A percentile compares a stretch with the other conserved stretches of the same genome.
These are phyloP conservation scores for Lepidonotus clava DNA, from an alignment of 2,888 invertebrate genomes.

Conservation along the genomic window DNA sequence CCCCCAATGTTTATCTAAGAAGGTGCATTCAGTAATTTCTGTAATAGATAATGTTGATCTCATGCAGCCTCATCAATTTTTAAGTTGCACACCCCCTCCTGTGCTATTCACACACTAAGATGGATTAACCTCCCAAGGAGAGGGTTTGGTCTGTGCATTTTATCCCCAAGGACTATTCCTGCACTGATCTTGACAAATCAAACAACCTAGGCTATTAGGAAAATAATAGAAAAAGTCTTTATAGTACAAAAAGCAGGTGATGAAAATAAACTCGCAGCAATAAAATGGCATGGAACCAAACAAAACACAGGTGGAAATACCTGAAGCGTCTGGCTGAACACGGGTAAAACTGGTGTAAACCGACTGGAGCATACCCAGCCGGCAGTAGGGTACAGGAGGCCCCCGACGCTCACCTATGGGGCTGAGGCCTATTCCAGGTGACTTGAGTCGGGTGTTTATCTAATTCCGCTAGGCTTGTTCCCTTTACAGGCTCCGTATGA, in stretches of 20 bases:
- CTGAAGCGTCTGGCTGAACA: too few relatives aligned
- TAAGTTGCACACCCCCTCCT: slow-evolving; percentile 1
- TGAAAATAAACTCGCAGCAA: too few relatives aligned
- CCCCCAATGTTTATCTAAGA: slow-evolving; percentile 17
- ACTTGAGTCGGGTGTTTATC: slow-evolving; percentile 40
- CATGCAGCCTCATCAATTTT: slow-evolving; percentile 8
- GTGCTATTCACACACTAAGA: neutral
- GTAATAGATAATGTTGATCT: slow-evolving; percentile 22
- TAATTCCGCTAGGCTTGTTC: slow-evolving; percentile 45
- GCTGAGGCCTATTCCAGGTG: slow-evolving; percentile 40
- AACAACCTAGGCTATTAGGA: too few relatives aligned
- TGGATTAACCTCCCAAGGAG: neutral
- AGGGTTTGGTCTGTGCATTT: too few relatives aligned
- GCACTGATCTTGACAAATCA: too few relatives aligned
- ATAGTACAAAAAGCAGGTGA: too few relatives aligned
- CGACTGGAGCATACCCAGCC: neutral
- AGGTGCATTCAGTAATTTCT: slow-evolving; percentile 12
- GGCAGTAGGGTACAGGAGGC: neutral
- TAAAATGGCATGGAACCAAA: too few relatives aligned
- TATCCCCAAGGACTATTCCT: neutral
- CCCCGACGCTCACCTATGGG: neutral
- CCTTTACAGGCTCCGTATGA: neutral
- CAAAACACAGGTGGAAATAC: too few relatives aligned
- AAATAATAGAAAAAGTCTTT: too few relatives aligned
- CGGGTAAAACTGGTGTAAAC: too few relatives aligned